A percentile compares a stretch with the other conserved stretches of the same genome.
Conservation (phyloP, 2,113 vertebrate genomes). For the Nannospalax galili region DNA sequence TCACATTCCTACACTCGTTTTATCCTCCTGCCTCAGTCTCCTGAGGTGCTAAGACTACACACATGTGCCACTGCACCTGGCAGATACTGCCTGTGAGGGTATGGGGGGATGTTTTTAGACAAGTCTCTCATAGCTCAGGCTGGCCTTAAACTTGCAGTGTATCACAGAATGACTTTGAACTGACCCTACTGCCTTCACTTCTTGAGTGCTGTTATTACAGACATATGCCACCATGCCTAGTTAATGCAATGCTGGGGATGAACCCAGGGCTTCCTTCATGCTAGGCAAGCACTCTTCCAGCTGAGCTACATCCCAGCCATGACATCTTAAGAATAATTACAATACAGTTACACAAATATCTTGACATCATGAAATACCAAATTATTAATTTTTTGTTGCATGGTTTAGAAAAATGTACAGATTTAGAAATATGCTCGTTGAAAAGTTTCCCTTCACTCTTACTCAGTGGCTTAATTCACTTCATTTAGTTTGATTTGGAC, state of each 20-base stretch:
- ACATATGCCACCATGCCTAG: neutral
- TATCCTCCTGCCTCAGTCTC: neutral
- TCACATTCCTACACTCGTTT: neutral
- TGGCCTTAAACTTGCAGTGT: too few species aligned
- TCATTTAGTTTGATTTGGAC: neutral
- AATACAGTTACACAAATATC: neutral
- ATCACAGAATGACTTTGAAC: neutral
- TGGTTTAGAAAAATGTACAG: slow-evolving; percentile 30
- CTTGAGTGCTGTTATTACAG: neutral
- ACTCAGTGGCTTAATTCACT: neutral
- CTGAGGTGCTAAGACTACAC: neutral
- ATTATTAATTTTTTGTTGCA: neutral
- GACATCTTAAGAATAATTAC: neutral
- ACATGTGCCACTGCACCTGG: neutral
- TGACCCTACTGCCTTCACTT: neutral
- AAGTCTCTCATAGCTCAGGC: neutral
- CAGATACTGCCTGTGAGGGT: neutral
- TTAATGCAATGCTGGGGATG: neutral
- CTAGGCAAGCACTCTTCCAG: neutral
- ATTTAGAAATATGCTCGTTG: neutral
- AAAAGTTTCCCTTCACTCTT: neutral
- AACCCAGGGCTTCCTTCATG: neutral
- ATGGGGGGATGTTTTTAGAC: neutral
- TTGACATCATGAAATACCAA: slow-evolving; percentile 18
- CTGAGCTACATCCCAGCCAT: neutral